Evolutionary conservation across 2,797 vertebrate species (phyloP), one percentile per base, ranked within the genome.

Genomic region (Peromyscus aztecus): DNA sequence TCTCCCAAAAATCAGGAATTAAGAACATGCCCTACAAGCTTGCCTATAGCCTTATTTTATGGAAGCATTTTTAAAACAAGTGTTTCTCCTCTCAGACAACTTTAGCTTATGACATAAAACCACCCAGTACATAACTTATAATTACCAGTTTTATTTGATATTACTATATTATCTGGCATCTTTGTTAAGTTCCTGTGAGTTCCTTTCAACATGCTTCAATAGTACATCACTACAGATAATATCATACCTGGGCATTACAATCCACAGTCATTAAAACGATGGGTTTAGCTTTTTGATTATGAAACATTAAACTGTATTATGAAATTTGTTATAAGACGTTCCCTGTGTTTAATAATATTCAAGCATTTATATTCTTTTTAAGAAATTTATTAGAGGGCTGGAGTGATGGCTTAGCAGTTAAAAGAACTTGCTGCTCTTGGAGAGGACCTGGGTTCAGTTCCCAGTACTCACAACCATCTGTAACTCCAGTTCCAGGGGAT

Each of bases 51-150:
- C 29, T 34, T 29, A 52, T 55, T 9, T 11, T 2, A 21, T 21
- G 9, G 8, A 55, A 21, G 4, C 9, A 6, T 55, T 52, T 43
- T 78, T 34, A 52, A 55, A 49, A 1, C 17, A 9, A 52, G 31
- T 0, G 6, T 6, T 16, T 8, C 4, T 11, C 29, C 31, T 34
- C 49, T 34, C 31, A 34, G 17, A 52, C 2, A 8, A 55, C 8
- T 31, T 78, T n/a, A 55, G 46, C 8, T 52, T 76, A 19, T 78
- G 31, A n/a, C 31, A 55, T 19, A 77, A 40, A 40, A 61, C 6
- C 11, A 6, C 0, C 0, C 3, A 61, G n/a, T 10, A 29, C 31
- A 83, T 40, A 29, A 14, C 2, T 61, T 40, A 29, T 10, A 40
- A 61, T 83, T 40, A 29, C 24, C 3, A 40, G 34, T 4, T 40